Conservation (phyloP, 2,888 invertebrate species). For the Pheosia gnoma region DNA sequence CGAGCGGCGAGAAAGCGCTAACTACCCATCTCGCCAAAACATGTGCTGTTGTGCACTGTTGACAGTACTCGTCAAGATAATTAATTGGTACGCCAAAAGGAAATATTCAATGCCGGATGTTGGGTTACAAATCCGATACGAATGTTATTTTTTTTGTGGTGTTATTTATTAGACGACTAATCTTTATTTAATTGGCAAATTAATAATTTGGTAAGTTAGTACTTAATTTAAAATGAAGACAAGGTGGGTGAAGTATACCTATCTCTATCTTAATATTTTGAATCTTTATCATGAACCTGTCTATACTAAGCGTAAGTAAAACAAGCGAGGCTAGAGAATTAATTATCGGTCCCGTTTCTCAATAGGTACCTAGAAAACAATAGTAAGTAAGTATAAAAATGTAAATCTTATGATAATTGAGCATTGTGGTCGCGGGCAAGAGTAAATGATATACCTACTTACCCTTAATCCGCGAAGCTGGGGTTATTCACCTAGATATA, state of each 20-base stretch:
- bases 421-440: conserved; percentile 17
- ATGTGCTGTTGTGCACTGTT: conserved; percentile 9
- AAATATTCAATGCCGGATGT: conserved; percentile 13
- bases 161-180: background rate
- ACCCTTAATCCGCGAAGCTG: background rate
- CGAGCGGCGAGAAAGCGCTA: conserved; percentile 57
- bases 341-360: conserved; percentile 33
- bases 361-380: conserved; percentile 17
- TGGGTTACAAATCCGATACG: background rate
- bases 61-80: conserved; percentile 20
- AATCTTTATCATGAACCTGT: background rate
- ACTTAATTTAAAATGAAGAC: too few relatives aligned
- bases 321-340: conserved; percentile 18
- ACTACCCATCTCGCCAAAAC: conserved; percentile 26
- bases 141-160: background rate
- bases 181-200: background rate
- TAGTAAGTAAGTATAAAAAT: conserved; percentile 10
- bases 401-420: conserved; percentile 32
- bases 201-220: background rate
- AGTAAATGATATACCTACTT: conserved; percentile 6
- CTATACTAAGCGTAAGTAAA: conserved; percentile 13
- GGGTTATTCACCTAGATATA: background rate
- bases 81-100: conserved; percentile 17
- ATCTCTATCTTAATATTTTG: too few relatives aligned
- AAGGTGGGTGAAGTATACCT: too few relatives aligned